Conservation (phyloP, 2,797 vertebrate species). For the Mustela erminea region DNA sequence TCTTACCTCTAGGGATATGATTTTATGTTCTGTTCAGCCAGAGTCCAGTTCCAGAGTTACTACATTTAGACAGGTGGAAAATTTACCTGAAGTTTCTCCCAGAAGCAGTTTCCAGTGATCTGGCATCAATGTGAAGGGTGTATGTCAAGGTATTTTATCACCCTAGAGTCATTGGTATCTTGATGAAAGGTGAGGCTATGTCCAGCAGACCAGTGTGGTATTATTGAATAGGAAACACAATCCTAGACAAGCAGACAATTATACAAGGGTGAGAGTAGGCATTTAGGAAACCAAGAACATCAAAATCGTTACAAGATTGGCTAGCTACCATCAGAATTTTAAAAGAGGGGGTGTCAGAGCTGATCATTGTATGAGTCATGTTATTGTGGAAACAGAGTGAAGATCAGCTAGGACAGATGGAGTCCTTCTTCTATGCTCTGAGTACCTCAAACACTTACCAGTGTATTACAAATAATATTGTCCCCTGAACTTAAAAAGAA, state of each 20-base stretch:
- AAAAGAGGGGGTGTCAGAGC: background rate
- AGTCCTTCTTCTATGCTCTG: background rate
- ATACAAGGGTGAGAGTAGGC: background rate
- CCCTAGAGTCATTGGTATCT: background rate
- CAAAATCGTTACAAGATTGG: background rate
- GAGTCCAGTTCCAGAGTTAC: background rate
- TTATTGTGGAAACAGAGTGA: background rate
- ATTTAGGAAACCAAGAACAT: slow-evolving; percentile 30
- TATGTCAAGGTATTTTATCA: background rate
- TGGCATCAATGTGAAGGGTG: background rate
- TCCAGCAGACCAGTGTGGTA: background rate
- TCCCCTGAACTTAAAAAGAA: background rate
- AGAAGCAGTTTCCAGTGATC: background rate
- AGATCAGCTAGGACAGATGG: background rate
- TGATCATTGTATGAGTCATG: background rate
- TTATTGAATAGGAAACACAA: background rate
- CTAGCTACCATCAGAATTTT: background rate
- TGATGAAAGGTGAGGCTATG: background rate
- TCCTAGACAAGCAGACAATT: slow-evolving; percentile 32
- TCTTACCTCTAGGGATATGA: background rate
- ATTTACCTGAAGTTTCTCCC: background rate
- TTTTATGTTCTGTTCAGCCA: background rate
- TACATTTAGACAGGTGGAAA: background rate
- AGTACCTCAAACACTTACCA: background rate
- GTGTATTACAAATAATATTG: background rate